Base-by-base conservation (phyloP, 53 echinoderm and acorn worm genomes). In the Astropecten irregularis region DNA sequence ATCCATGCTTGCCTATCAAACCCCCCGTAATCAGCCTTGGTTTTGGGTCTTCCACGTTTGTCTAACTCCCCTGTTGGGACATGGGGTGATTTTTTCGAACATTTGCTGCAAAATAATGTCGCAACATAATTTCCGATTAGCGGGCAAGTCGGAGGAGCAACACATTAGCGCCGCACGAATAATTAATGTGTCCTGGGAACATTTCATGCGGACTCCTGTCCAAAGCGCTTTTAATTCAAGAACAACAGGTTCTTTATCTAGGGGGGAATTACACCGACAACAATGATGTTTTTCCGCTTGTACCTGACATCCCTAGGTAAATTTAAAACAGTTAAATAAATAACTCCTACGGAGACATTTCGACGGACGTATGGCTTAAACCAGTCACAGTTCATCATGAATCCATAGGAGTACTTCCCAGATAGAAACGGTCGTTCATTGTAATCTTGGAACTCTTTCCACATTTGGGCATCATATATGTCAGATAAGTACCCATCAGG, bases 361-460 rank as follows among this genome's bases (percentile, higher is more conserved):
- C 83, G 50, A 8, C 83, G 69, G 22, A 47, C 52, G 51, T 83
- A 83, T 40, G 83, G 83, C 56, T 83, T 69, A 29, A 83, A 83
- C 69, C 83, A 83, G 48, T 83, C 83, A 51, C 50, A 50, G 53
- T 83, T 83, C 28, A 68, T 18, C 68, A 68, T 68, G 21, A 83
- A 68, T 10, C 54, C 83, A 55, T 69, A 83, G 9, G 16, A 18
- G 69, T 55, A 76, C 28, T 67, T 38, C 4, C 54, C 68, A 5
- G 52, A 50, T 23, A 30, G 53, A 46, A 46, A 65, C 25, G 53
- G 53, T 14, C 39, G 51, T 7, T 55, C 59, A 15, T 84, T 22
- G 23, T 38, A 47, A 39, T 35, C 40, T 36, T 69, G 55, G 56
- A 84, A 84, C 16, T 20, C 2, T 55, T 55, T 51, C 84, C 84